Evolutionary conservation across 2,797 vertebrate genomes (phyloP).

Genomic region (Phrynocephalus guinanensis): DNA sequence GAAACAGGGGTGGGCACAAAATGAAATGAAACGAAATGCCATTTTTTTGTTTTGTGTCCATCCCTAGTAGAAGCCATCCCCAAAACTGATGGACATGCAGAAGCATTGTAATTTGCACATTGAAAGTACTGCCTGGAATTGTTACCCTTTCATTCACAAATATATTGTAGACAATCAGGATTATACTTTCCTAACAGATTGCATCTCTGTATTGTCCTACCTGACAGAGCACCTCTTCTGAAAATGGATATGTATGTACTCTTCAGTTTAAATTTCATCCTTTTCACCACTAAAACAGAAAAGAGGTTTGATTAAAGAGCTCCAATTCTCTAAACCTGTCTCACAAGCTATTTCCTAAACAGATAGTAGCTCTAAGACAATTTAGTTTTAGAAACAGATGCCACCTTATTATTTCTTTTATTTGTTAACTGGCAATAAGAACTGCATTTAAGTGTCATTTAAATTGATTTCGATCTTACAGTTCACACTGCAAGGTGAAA

Average conservation of each 20-base stretch:
- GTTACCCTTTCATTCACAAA: neutral
- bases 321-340: neutral
- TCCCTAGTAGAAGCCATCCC: no score
- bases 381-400: constrained; percentile 6
- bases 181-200: neutral
- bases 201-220: neutral
- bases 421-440: no score
- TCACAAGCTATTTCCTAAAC: accelerated
- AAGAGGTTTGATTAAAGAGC: neutral
- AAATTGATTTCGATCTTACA: no score
- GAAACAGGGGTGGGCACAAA: no score
- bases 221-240: neutral
- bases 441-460: no score
- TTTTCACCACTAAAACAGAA: neutral
- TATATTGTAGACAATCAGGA: neutral
- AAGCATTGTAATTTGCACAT: neutral
- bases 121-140: neutral
- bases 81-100: neutral
- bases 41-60: no score
- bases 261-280: neutral
- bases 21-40: no score
- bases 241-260: no score
- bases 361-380: neutral
- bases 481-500: no score
- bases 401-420: no score